A percentile compares a stretch with the other conserved stretches of the same genome.
phyloP scores from a whole-genome alignment of 2,113 vertebrate species.

The Elephantulus edwardii region DNA sequence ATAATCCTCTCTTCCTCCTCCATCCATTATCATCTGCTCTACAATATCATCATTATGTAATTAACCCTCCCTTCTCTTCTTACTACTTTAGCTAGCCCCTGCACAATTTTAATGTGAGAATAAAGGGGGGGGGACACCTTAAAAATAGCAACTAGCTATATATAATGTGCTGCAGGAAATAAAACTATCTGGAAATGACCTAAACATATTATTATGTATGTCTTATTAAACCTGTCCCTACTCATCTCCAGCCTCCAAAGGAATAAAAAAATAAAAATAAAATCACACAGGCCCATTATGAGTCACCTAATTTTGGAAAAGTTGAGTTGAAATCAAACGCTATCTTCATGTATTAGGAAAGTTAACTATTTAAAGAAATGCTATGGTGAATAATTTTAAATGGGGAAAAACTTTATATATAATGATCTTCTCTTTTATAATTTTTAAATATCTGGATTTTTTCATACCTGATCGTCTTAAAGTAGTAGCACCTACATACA shows the following conservation, averaged over 20 bases:
- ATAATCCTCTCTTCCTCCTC: neutral
- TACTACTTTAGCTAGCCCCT: neutral
- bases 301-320: conserved; percentile 8
- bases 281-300: neutral
- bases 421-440: conserved; percentile 21
- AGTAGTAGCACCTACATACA: neutral
- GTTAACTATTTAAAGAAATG: conserved; percentile 29
- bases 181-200: conserved; percentile 23
- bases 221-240: neutral
- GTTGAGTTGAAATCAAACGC: conserved; percentile 29
- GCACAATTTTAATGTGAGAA: conserved; percentile 32
- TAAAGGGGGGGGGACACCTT: neutral
- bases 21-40: conserved; percentile 44
- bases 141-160: conserved; percentile 18
- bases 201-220: neutral
- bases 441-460: conserved; percentile 35
- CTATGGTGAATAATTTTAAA: neutral
- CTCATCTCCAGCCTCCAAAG: neutral
- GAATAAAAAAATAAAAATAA: conserved; percentile 29
- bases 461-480: conserved; percentile 37
- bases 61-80: neutral
- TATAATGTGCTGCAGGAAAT: conserved; percentile 41
- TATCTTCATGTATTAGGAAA: conserved; percentile 9
- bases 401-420: neutral
- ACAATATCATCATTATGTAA: conserved; percentile 10